Evolutionary conservation across 2,797 vertebrate genomes (phyloP).

Genomic region (Dromococcyx pavoninus): DNA sequence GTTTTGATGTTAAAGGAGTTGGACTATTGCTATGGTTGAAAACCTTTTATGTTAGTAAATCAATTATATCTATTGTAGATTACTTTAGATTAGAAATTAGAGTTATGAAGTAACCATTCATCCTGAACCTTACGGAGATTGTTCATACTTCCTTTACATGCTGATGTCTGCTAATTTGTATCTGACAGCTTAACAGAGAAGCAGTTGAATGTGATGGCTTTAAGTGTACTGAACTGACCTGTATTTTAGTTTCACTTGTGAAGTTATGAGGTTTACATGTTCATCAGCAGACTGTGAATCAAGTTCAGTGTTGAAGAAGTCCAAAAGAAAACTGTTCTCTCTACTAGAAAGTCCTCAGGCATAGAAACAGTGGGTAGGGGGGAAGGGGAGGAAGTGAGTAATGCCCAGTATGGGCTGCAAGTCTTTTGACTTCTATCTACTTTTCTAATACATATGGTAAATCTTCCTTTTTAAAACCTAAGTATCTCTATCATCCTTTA

Average conservation of each 20-base stretch:
- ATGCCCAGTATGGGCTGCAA: neutral
- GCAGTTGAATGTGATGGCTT: neutral
- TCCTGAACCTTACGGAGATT: neutral
- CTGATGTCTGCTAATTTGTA: neutral
- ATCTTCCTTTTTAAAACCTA: neutral
- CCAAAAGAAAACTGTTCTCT: neutral
- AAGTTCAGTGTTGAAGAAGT: neutral
- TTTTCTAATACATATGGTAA: neutral
- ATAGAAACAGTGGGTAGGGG: neutral
- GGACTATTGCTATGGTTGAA: neutral
- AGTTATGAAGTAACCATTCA: neutral
- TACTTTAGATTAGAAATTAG: neutral
- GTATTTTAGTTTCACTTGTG: neutral
- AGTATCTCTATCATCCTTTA: neutral
- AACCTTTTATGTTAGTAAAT: neutral
- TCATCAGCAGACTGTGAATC: neutral
- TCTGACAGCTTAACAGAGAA: neutral
- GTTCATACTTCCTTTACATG: neutral
- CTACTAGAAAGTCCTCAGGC: neutral
- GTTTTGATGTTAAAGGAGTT: neutral
- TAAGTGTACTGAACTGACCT: neutral
- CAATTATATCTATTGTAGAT: rapidly evolving
- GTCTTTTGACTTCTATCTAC: neutral
- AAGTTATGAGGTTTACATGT: neutral
- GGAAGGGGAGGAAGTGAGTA: neutral